Conservation (phyloP, 2,113 vertebrate species). For the Psilopsiagon aurifrons region DNA sequence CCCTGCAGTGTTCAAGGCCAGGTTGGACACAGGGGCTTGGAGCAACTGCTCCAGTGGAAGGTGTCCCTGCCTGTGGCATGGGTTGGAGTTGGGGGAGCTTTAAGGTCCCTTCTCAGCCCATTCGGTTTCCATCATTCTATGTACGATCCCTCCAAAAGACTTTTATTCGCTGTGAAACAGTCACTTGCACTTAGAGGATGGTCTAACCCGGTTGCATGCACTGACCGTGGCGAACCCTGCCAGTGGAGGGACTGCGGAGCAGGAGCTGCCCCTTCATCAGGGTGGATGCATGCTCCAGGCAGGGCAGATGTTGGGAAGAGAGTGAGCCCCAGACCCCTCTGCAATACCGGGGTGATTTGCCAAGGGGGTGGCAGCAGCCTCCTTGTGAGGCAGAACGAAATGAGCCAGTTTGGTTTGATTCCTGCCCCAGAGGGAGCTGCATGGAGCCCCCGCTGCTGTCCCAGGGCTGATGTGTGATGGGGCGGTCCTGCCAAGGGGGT, state of each 20-base stretch:
- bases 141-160: neutral
- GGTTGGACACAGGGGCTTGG: too few relatives aligned
- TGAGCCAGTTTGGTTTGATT: neutral
- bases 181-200: neutral
- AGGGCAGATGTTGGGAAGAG: neutral
- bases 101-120: neutral
- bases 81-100: neutral
- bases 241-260: neutral
- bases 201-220: rapidly evolving
- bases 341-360: neutral
- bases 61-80: rapidly evolving
- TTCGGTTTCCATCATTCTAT: neutral
- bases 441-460: rapidly evolving
- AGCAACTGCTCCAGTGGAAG: neutral
- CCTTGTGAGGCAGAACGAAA: neutral
- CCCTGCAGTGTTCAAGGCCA: too few relatives aligned
- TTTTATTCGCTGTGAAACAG: neutral
- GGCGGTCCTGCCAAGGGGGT: neutral
- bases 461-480: neutral
- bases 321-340: neutral
- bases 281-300: neutral
- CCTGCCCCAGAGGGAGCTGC: neutral
- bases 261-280: neutral
- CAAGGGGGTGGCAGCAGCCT: neutral
- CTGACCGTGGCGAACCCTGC: neutral